These are phyloP conservation scores for Biston betularia DNA, from an alignment of 2,888 invertebrate species.

Conservation along the genomic window DNA sequence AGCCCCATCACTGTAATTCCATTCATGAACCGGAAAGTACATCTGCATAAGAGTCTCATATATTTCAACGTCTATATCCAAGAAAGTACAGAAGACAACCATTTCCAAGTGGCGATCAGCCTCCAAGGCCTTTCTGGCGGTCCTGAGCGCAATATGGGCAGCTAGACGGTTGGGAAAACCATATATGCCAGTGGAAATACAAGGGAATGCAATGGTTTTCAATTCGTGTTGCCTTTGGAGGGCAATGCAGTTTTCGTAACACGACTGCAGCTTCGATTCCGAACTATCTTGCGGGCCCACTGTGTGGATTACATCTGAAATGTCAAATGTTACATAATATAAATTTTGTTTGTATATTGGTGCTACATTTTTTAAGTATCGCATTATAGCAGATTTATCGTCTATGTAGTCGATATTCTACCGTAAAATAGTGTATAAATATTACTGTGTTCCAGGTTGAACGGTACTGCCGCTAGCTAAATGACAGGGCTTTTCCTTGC, in stretches of 20 bases:
- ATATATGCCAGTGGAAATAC: conserved; percentile 96
- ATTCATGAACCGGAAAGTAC: conserved; percentile 88
- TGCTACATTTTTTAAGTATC: too few species aligned
- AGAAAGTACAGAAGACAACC: conserved; percentile 93
- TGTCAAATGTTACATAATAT: conserved; percentile 4
- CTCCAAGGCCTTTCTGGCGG: conserved; percentile 89
- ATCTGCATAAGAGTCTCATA: conserved; percentile 90
- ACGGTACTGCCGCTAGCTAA: too few species aligned
- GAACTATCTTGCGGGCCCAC: conserved; percentile 94
- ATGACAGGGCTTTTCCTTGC: too few species aligned
- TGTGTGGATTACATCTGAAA: conserved; percentile 95
- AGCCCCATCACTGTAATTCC: conserved; percentile 58
- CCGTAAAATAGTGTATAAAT: too few species aligned
- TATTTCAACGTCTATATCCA: conserved; percentile 89
- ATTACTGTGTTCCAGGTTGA: too few species aligned
- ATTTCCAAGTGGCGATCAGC: conserved; percentile 86
- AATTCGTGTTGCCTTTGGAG: conserved; percentile 85
- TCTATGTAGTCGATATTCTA: too few species aligned
- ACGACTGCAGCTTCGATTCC: conserved; percentile 87
- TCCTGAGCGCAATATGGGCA: conserved; percentile 90
- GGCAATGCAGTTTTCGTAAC: conserved; percentile 90
- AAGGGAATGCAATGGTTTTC: conserved; percentile 93
- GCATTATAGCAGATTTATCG: too few species aligned
- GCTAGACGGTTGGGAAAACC: conserved; percentile 94
- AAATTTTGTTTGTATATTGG: too few species aligned